Evolutionary conservation across 2,888 invertebrate genomes (phyloP), one percentile per base, ranked within the genome.

Genomic region (Rambutsinella grinnellia): DNA sequence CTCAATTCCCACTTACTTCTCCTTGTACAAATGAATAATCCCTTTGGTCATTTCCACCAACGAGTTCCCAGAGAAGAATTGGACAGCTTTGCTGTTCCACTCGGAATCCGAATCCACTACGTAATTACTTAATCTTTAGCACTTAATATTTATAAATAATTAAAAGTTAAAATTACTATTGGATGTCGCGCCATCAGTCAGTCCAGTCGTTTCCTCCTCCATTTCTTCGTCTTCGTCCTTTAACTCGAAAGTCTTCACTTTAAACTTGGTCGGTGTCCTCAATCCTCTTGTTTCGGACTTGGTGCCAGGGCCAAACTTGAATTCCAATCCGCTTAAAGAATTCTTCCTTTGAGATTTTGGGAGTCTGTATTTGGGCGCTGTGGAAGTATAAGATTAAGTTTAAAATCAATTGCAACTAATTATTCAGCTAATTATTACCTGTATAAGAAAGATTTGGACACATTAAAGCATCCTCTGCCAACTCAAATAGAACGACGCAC

Each of bases 21-120:
- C 97, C 87, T 98, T 99, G 87, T 96, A 99, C 21, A 99, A 89
- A 89, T 99, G 99, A 72, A 99, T 88, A 57, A 99, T 93, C 47
- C 99, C 99, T 87, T 96, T 96, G 0, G 97, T 97, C 44, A 96
- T 93, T 88, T 99, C 99, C 0, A 99, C 96, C 84, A 94, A 92
- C 0, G 98, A 99, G 89, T 99, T 99, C 2, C 99, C 99, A 84
- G 95, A 96, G 84, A 95, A 94, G 87, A 97, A 98, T 62, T 78
- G 76, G 5, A 78, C 54, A 21, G 71, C 71, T 36, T 76, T 77
- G 8, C 70, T 47, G 8, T 76, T 47, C 17, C 51, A 62, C 19
- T 61, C 65, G 13, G 66, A 46, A 15, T 67, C 74, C 8, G n/a
- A n/a, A n/a, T n/a, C n/a, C n/a, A n/a, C n/a, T n/a, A n/a, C n/a